Evolutionary conservation across 2,888 invertebrate genomes (phyloP).

Genomic region (Ormyrus rosae): DNA sequence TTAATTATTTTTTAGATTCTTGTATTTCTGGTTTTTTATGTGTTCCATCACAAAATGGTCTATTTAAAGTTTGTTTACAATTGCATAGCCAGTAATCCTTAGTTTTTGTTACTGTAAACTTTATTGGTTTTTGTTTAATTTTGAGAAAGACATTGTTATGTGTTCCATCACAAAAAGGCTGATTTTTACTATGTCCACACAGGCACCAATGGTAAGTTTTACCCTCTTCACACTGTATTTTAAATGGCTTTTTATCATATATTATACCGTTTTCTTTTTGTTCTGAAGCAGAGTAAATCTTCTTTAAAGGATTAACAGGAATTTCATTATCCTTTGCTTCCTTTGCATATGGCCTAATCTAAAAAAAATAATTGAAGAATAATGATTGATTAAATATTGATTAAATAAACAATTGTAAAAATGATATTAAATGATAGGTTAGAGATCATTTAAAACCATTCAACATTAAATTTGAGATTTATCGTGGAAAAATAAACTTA

Average conservation of each 20-base stretch:
- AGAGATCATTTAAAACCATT: neutral
- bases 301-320: constrained; percentile 82
- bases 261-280: constrained; percentile 86
- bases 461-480: neutral
- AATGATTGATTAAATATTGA: neutral
- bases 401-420: neutral
- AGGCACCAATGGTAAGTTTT: constrained; percentile 86
- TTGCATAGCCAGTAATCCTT: constrained; percentile 98
- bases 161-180: constrained; percentile 96
- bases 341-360: constrained; percentile 23
- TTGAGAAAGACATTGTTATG: constrained; percentile 87
- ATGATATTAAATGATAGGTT: constrained; percentile 24
- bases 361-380: neutral
- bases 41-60: constrained; percentile 98
- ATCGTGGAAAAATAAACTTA: neutral
- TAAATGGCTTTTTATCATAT: constrained; percentile 94
- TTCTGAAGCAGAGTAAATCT: constrained; percentile 79
- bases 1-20: constrained; percentile 25
- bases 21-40: constrained; percentile 83
- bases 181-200: constrained; percentile 93
- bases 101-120: constrained; percentile 89
- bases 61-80: constrained; percentile 95
- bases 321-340: constrained; percentile 74
- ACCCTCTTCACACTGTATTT: constrained; percentile 83
- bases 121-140: constrained; percentile 87